Evolutionary conservation across 2,113 vertebrate species (phyloP).

Genomic region (Holacanthus passer): DNA sequence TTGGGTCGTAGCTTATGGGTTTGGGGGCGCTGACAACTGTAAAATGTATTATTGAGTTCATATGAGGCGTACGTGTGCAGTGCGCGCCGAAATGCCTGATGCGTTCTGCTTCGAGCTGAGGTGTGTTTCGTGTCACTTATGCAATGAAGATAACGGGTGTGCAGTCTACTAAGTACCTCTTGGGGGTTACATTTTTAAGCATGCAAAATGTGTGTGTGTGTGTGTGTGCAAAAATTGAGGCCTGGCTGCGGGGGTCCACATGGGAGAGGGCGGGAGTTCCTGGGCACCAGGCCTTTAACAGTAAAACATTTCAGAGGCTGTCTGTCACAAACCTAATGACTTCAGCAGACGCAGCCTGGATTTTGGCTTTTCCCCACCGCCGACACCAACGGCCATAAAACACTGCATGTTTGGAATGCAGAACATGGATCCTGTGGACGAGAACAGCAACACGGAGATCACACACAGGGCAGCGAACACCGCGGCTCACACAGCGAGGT

Average conservation of each 20-base stretch:
- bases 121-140: slow-evolving; percentile 30
- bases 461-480: slow-evolving; percentile 47
- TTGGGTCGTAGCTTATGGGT: slow-evolving; percentile 22
- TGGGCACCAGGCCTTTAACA: slow-evolving; percentile 72
- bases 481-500: slow-evolving; percentile 6
- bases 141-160: slow-evolving; percentile 29
- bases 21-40: slow-evolving; percentile 55
- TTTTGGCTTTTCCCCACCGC: slow-evolving; percentile 70
- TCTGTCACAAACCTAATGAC: slow-evolving; percentile 80
- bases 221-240: slow-evolving; percentile 36
- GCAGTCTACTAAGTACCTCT: slow-evolving; percentile 9
- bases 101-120: slow-evolving; percentile 31
- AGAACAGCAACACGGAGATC: slow-evolving; percentile 56
- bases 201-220: slow-evolving; percentile 12
- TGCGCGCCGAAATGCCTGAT: slow-evolving; percentile 54
- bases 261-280: slow-evolving; percentile 69
- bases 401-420: slow-evolving; percentile 74
- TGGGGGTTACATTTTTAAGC: background rate
- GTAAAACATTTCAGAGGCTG: slow-evolving; percentile 79
- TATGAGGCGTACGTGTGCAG: slow-evolving; percentile 65
- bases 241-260: slow-evolving; percentile 57
- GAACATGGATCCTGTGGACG: slow-evolving; percentile 62
- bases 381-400: slow-evolving; percentile 73
- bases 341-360: slow-evolving; percentile 79
- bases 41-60: slow-evolving; percentile 57